These are phyloP conservation scores for Xiphorhynchus elegans DNA, from an alignment of 2,113 vertebrate genomes.

Conservation along the genomic window DNA sequence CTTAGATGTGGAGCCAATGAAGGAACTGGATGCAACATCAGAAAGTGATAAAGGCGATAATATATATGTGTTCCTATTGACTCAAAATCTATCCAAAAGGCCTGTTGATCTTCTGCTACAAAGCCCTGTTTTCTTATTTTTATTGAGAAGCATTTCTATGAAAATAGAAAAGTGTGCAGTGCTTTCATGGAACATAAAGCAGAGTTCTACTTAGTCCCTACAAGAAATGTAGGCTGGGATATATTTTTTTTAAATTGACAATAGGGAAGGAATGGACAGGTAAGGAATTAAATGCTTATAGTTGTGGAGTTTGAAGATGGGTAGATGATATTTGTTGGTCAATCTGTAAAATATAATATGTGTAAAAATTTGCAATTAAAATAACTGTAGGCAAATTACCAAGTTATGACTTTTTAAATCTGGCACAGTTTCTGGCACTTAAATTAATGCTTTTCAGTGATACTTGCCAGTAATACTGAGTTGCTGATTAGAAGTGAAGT, in stretches of 20 bases:
- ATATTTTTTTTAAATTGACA: neutral
- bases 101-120: neutral
- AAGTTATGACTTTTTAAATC: neutral
- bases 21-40: neutral
- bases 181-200: neutral
- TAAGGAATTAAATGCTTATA: neutral
- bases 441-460: neutral
- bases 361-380: neutral
- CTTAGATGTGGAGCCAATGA: neutral
- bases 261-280: neutral
- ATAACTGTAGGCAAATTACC: neutral
- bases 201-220: neutral
- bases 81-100: neutral
- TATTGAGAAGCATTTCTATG: neutral
- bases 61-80: neutral
- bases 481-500: neutral
- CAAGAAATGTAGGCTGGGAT: neutral
- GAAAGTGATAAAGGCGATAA: too few species aligned
- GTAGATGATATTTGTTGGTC: neutral
- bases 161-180: neutral
- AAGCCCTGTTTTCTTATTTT: neutral
- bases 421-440: neutral
- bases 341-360: neutral
- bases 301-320: neutral
- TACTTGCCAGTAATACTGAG: neutral